Conservation (phyloP, 2,113 vertebrate genomes). For the Zeus faber region DNA sequence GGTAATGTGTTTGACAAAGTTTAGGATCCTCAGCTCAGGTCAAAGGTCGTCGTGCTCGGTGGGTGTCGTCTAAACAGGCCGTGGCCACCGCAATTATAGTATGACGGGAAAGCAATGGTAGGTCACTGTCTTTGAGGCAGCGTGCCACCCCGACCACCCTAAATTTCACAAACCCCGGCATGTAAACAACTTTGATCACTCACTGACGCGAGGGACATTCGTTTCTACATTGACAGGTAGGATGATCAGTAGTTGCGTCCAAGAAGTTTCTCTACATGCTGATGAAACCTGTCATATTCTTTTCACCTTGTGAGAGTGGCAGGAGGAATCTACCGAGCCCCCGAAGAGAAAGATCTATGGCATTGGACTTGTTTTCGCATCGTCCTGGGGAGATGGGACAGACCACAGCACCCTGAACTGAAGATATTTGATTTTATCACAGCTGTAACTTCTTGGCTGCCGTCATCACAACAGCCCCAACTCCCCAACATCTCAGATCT, state of each 20-base stretch:
- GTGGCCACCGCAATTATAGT: conserved; percentile 45
- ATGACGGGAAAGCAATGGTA: conserved; percentile 29
- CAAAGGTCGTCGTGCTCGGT: conserved; percentile 61
- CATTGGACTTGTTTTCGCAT: too few relatives aligned
- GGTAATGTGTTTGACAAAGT: conserved; percentile 65
- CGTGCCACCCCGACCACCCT: conserved; percentile 14
- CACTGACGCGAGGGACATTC: conserved; percentile 53
- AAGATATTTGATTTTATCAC: too few relatives aligned
- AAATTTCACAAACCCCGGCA: conserved; percentile 62
- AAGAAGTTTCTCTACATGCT: too few relatives aligned
- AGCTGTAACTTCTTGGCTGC: too few relatives aligned
- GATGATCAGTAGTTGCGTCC: background rate
- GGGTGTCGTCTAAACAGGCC: conserved; percentile 66
- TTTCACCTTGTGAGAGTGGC: conserved; percentile 27
- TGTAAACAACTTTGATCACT: conserved; percentile 72
- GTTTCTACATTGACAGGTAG: conserved; percentile 44
- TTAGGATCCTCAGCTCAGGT: conserved; percentile 59
- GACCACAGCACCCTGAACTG: too few relatives aligned
- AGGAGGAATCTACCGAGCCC: too few relatives aligned
- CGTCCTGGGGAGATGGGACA: too few relatives aligned
- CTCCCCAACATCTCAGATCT: too few relatives aligned
- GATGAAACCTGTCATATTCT: conserved; percentile 27
- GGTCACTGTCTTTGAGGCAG: conserved; percentile 36
- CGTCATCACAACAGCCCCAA: too few relatives aligned
- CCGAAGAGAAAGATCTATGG: too few relatives aligned